Conservation (phyloP, 2,113 vertebrate genomes). For the Tauraco erythrolophus region DNA sequence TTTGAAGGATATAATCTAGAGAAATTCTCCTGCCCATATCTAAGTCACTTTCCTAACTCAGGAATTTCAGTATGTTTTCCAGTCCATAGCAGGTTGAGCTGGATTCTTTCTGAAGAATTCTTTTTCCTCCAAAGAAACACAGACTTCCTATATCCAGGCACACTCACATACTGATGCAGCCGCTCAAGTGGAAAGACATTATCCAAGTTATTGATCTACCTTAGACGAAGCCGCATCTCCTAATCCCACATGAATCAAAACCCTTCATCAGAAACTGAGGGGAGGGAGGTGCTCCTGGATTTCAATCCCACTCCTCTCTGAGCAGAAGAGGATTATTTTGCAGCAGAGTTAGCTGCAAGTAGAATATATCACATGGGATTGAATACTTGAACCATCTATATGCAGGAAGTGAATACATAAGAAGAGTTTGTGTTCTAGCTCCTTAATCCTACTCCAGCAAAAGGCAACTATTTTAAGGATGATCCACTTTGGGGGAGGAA, state of each 20-base stretch:
- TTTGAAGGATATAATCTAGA: background rate
- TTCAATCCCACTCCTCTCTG: background rate
- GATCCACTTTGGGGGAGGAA: background rate
- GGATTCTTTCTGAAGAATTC: background rate
- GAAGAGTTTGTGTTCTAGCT: background rate
- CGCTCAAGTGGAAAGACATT: background rate
- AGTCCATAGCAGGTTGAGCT: background rate
- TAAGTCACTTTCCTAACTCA: background rate
- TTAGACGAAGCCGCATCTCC: background rate
- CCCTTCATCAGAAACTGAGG: background rate
- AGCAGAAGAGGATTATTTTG: background rate
- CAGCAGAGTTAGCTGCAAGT: background rate
- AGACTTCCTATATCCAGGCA: background rate
- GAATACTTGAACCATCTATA: background rate
- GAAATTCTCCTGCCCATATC: background rate
- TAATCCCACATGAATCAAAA: background rate
- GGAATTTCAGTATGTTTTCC: background rate
- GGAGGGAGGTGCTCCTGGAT: background rate
- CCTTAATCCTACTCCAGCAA: background rate
- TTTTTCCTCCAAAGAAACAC: background rate
- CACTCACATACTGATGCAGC: background rate
- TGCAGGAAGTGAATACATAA: background rate
- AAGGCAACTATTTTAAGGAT: background rate
- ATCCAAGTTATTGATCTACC: background rate
- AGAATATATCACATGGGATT: fast-evolving